These are phyloP conservation scores for Platerodrilus igneus DNA, from an alignment of 2,888 invertebrate species.

Conservation along the genomic window DNA sequence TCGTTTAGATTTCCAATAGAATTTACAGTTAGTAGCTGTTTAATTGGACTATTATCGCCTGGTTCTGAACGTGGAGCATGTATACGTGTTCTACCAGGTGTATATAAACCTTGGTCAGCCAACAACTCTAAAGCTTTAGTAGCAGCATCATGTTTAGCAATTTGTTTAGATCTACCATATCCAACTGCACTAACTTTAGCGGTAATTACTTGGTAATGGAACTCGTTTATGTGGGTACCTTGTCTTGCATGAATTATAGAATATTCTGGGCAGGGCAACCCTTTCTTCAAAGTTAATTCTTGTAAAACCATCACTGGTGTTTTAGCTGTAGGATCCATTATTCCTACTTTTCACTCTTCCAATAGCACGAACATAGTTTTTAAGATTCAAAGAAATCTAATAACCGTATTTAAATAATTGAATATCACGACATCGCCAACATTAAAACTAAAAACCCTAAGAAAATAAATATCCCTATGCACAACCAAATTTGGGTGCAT, in stretches of 20 bases:
- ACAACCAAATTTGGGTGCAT: too few relatives aligned
- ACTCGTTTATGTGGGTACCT: slow-evolving; percentile 49
- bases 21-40: slow-evolving; percentile 30
- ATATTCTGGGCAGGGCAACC: slow-evolving; percentile 52
- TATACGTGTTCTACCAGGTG: slow-evolving; percentile 33
- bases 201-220: slow-evolving; percentile 48
- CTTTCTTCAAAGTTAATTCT: slow-evolving; percentile 58
- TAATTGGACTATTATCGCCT: slow-evolving; percentile 22
- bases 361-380: too few relatives aligned
- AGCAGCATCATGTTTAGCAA: slow-evolving; percentile 59
- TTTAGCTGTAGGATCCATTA: too few relatives aligned
- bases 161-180: slow-evolving; percentile 50
- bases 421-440: too few relatives aligned
- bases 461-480: too few relatives aligned
- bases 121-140: slow-evolving; percentile 48
- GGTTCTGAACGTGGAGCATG: slow-evolving; percentile 28
- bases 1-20: slow-evolving; percentile 40
- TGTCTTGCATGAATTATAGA: slow-evolving; percentile 35
- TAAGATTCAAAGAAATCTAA: too few relatives aligned
- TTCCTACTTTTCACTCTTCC: too few relatives aligned
- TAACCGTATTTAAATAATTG: too few relatives aligned
- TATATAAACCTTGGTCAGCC: slow-evolving; percentile 38
- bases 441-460: too few relatives aligned
- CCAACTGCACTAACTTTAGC: slow-evolving; percentile 40
- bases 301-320: slow-evolving; percentile 64